A percentile compares a stretch with the other conserved stretches of the same genome.
Conservation (phyloP, 2,113 vertebrate species). For the Anser cygnoides region DNA sequence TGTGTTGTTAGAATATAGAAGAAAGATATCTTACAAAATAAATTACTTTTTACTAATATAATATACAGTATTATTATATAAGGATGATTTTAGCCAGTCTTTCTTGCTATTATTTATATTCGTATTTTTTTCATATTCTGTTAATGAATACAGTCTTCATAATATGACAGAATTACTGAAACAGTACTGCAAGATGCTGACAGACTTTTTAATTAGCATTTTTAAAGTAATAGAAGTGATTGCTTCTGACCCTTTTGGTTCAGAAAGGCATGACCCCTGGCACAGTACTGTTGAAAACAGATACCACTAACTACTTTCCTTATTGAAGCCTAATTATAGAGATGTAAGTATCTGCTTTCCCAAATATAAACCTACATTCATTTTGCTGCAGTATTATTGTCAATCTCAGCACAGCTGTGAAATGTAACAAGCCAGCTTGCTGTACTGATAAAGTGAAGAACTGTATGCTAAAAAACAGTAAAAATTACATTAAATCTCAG, state of each 20-base stretch:
- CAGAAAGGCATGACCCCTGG: neutral
- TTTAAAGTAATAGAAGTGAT: neutral
- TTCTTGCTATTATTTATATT: neutral
- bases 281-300: neutral
- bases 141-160: neutral
- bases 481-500: neutral
- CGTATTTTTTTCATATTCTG: neutral
- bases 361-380: neutral
- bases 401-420: neutral
- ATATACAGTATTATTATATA: neutral
- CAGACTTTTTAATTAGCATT: slow-evolving; percentile 27
- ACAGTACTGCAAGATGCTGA: slow-evolving; percentile 12
- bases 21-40: neutral
- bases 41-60: neutral
- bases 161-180: neutral
- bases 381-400: slow-evolving; percentile 2
- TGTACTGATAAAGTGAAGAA: neutral
- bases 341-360: neutral
- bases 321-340: slow-evolving; percentile 27
- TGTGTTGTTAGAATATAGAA: neutral
- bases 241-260: slow-evolving; percentile 10
- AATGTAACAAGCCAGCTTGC: neutral
- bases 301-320: neutral
- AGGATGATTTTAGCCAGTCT: neutral
- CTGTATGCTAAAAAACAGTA: neutral